Evolutionary conservation across 2,888 invertebrate genomes (phyloP), one percentile per base, ranked within the genome.

Genomic region (Cybosia mesomella): DNA sequence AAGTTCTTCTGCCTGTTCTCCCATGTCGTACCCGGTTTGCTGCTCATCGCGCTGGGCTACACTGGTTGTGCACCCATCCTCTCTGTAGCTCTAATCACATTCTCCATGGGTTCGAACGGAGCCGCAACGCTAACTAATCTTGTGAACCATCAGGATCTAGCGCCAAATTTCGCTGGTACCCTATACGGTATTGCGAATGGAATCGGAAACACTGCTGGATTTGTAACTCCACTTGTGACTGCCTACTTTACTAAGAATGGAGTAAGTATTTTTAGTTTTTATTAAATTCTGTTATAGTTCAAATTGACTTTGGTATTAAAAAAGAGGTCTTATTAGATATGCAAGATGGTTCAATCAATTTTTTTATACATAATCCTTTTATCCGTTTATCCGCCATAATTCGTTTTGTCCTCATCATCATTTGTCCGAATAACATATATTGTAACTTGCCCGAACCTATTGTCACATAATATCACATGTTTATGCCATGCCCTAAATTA

Each of bases 151-250:
- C 97, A 97, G 85, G 97, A 97, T 88, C 89, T 97, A 72, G 97
- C 97, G 0, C 97, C 97, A 0, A 97, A 97, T 88, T 97, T 95
- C 83, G 97, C 97, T 0, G 97, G 97, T 1, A 96, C 97, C 0
- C 83, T 97, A 39, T 97, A 97, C 73, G 97, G 97, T 0, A 96
- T 97, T 1, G 97, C 97, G 57, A 97, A 97, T 80, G 97, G 97
- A 63, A 91, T 97, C 24, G 97, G 97, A 22, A 96, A 96, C 62
- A 96, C 96, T 0, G 96, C 97, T 24, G 97, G 97, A 1, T 96
- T 97, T 78, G 96, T 97, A 36, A 96, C 97, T 0, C 97, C 97
- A 0, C 87, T 96, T 68, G 95, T 97, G 57, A 97, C 97, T 5
- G 97, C 97, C 13, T 94, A 96, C 79, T 95, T 96, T 67, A 96